Base-by-base conservation (phyloP, 2,888 invertebrate species). In the Amphipoea oculea region DNA sequence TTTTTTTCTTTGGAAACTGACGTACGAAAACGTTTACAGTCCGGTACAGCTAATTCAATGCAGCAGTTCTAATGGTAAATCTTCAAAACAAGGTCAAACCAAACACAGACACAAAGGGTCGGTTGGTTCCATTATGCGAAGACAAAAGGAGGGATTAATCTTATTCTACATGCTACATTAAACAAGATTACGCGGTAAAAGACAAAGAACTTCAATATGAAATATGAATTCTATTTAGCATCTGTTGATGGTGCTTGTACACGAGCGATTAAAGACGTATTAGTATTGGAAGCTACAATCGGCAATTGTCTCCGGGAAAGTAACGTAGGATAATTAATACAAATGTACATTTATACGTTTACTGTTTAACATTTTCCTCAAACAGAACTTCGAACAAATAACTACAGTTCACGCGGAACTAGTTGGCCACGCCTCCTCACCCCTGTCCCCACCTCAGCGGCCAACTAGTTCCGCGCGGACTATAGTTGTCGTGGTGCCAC, bases 121-220 rank as follows among this genome's bases (percentile, higher is more conserved):
- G n/a, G 66, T 66, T 73, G 48, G 51, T 76, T 79, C 79, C 73
- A 84, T 84, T 79, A 73, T 60, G 12, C 29, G 29, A 5, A 79
- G 36, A 84, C 66, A 84, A 84, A 76, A 72, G 72, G 62, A 72
- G 20, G 42, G 17, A 70, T 81, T 60, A 72, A 83, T 79, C 48
- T 79, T 2, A 78, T 78, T 78, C 69, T 63, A 63, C 17, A 72
- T 17, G 6, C 36, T 20, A 67, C 40, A 42, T 65, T 23, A 74
- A 72, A 77, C n/a, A 84, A 48, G 72, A 63, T 77, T 65, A 77
- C 65, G 62, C 71, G 29, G 40, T 23, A 65, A 29, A 54, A 74
- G n/a, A 77, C 74, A 85, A 81, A 77, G 72, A 70, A 68, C 68
- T n/a, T 67, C n/a, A 72, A 57, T 69, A 69, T 75, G 54, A 78